phyloP scores from a whole-genome alignment of 2,113 vertebrate genomes.

The Catharus fuscescens region DNA sequence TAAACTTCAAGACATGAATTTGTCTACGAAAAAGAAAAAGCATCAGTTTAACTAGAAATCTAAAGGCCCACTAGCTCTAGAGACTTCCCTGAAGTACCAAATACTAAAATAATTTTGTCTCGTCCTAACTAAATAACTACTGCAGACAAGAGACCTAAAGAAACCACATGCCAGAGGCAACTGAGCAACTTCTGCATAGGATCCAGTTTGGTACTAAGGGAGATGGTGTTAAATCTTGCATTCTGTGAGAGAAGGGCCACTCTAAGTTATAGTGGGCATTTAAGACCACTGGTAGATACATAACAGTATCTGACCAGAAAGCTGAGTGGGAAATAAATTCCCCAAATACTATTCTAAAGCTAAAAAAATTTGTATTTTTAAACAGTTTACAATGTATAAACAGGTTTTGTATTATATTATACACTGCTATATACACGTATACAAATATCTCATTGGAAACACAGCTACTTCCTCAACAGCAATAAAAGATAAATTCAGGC shows the following conservation, averaged over 20 bases:
- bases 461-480: not conserved
- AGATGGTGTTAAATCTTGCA: not conserved
- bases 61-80: not conserved
- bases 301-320: not conserved
- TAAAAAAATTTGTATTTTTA: not conserved
- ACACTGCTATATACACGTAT: not conserved
- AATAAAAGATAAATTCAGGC: not conserved
- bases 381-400: not conserved
- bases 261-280: not conserved
- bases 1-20: not conserved
- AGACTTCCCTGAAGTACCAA: not conserved
- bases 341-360: not conserved
- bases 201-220: not conserved
- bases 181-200: not conserved
- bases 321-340: not conserved
- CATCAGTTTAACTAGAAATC: not conserved
- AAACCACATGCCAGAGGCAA: not conserved
- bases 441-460: not conserved
- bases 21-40: not conserved
- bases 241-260: not conserved
- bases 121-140: not conserved
- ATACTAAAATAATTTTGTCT: not conserved
- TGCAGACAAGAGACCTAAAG: not conserved
- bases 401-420: not conserved
- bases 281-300: not conserved